A percentile compares a stretch with the other conserved stretches of the same genome.
phyloP scores from a whole-genome alignment of 2,888 invertebrate genomes.

The Netelia inedita region DNA sequence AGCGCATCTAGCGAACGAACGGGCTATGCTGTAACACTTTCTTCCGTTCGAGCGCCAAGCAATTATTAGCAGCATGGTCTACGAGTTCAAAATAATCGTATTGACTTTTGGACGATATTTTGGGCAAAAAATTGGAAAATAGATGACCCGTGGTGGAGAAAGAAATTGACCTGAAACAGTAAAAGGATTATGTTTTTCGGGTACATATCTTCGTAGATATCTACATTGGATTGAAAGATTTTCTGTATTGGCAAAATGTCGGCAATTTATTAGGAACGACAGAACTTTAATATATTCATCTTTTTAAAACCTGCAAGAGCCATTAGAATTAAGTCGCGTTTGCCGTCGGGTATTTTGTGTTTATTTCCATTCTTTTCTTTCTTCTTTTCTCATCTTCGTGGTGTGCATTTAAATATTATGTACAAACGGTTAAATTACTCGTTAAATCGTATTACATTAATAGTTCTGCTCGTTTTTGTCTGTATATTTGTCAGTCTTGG shows the following conservation, averaged over 20 bases:
- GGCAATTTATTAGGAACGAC: conserved; percentile 81
- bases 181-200: conserved; percentile 40
- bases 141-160: not conserved
- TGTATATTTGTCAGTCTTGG: conserved; percentile 84
- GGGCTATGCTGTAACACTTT: no score
- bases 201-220: conserved; percentile 3
- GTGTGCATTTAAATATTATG: conserved; percentile 83
- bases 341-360: conserved; percentile 78
- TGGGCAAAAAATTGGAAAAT: not conserved
- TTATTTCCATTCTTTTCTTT: conserved; percentile 34
- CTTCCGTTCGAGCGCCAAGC: no score
- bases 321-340: conserved; percentile 83
- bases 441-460: conserved; percentile 83
- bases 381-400: conserved; percentile 59
- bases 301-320: conserved; percentile 72
- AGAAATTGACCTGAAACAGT: conserved; percentile 39
- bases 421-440: conserved; percentile 83
- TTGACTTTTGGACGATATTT: not conserved
- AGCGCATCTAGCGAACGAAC: no score
- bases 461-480: conserved; percentile 83
- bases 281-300: conserved; percentile 76
- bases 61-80: not conserved
- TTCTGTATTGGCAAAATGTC: conserved; percentile 78
- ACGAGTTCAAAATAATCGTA: not conserved
- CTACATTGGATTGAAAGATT: conserved; percentile 71